Evolutionary conservation across 1,140 invertebrate genomes (phyloP).

Genomic region (Hylaeus anthracinus): DNA sequence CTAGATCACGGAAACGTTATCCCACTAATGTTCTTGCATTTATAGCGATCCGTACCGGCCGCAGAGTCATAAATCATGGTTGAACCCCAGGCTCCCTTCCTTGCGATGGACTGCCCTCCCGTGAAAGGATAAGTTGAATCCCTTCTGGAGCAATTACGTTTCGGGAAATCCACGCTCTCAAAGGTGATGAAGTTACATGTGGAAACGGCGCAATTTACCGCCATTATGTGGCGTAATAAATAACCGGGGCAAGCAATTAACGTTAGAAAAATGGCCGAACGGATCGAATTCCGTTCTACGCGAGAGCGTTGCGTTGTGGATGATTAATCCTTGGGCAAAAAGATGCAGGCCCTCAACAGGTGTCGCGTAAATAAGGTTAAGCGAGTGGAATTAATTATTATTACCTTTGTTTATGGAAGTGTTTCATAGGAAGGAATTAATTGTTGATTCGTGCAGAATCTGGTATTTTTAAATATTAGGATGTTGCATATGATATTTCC

Average conservation of each 20-base stretch:
- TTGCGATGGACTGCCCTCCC: slow-evolving; percentile 49
- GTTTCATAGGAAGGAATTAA: too few species aligned
- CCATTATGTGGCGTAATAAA: not conserved
- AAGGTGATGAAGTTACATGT: slow-evolving; percentile 16
- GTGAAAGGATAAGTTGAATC: slow-evolving; percentile 55
- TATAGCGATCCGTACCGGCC: slow-evolving; percentile 48
- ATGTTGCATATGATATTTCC: too few species aligned
- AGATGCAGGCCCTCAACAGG: not conserved
- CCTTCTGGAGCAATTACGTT: slow-evolving; percentile 59
- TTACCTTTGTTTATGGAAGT: too few species aligned
- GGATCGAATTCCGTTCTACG: not conserved
- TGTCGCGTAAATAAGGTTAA: slow-evolving; percentile 4
- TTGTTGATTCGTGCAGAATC: too few species aligned
- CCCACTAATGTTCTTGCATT: slow-evolving; percentile 55
- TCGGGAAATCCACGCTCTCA: slow-evolving; percentile 29
- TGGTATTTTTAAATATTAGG: too few species aligned
- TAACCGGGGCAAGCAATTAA: not conserved
- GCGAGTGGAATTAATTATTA: not conserved
- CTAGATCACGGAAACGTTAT: slow-evolving; percentile 45
- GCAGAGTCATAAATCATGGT: slow-evolving; percentile 60
- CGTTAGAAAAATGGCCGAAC: slow-evolving; percentile 9
- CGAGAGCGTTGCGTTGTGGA: not conserved
- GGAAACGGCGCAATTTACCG: slow-evolving; percentile 15
- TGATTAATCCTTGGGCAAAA: not conserved
- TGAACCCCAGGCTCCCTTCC: slow-evolving; percentile 38